These are phyloP conservation scores for Antheraea pernyi DNA, from an alignment of 1,140 invertebrate species.

Conservation along the genomic window DNA sequence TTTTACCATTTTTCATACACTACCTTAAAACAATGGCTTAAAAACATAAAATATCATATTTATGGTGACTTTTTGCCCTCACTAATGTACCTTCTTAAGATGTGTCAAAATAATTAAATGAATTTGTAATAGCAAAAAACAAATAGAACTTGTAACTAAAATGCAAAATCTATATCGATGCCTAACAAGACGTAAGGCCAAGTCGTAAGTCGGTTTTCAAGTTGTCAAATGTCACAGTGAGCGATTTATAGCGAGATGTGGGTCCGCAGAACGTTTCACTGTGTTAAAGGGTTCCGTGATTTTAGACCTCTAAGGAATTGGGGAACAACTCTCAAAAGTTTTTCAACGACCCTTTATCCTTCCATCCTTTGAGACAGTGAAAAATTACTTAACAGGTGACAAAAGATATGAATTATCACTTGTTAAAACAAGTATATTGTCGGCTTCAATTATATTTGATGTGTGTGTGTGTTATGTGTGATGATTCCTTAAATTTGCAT, in stretches of 20 bases:
- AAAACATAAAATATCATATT: too few relatives aligned
- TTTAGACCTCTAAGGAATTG: conserved; percentile 1
- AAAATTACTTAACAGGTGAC: conserved; percentile 13
- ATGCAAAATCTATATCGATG: not conserved
- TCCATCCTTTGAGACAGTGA: conserved; percentile 11
- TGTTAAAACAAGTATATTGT: not conserved
- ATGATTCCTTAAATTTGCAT: too few relatives aligned
- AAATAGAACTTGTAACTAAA: not conserved
- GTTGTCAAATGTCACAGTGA: conserved; percentile 13
- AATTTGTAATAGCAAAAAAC: too few relatives aligned
- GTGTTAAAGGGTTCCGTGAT: conserved; percentile 8
- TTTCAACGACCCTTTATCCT: conserved; percentile 1
- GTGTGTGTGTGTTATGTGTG: too few relatives aligned
- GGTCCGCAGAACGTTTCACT: conserved; percentile 7
- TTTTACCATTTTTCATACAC: too few relatives aligned
- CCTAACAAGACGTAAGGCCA: conserved; percentile 10
- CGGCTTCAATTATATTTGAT: not conserved
- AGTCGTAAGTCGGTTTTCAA: conserved; percentile 12
- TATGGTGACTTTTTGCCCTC: too few relatives aligned
- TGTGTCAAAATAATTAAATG: too few relatives aligned
- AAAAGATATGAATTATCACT: conserved; percentile 3
- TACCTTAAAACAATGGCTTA: too few relatives aligned
- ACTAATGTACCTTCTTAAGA: too few relatives aligned
- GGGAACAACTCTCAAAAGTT: not conserved
- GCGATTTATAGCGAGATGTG: conserved; percentile 11